Base-by-base conservation (phyloP, 2,797 vertebrate species). In the Hydrocynus forskahlii region DNA sequence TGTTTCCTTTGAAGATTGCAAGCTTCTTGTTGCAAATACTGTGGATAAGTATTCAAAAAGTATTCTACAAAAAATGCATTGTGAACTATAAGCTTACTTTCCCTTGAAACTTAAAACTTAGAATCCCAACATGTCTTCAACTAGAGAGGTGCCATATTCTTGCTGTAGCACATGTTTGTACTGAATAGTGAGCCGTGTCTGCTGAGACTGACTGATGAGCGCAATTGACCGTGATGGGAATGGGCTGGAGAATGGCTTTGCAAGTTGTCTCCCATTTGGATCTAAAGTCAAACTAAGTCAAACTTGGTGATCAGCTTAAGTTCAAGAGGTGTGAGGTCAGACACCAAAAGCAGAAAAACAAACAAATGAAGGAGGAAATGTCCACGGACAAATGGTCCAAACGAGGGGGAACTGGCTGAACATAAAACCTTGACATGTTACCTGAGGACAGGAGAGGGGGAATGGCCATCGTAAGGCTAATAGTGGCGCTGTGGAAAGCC, bases 381-480 rank as follows among this genome's bases (percentile, higher is more conserved):
- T 85, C 85, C 19, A 74, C 81, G 64, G 77, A 85, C 92, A 93
- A 93, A 94, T 93, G 93, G 91, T 75, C 86, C 88, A 84, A 87
- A 89, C 84, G 88, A 86, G 81, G 87, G 85, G 38, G 82, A 76
- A 67, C 66, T 69, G 73, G 6, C 81, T 73, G 40, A 79, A 85
- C 78, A 83, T 81, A 19, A 76, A 14, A 75, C 2, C 23, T 52
- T 40, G 21, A 78, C 78, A 66, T 38, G 19, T 90, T 86, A 88
- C 87, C 88, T 88, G 87, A 86, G 87, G 83, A 85, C 78, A 84
- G 0, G 21, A 88, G 76, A 35, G 63, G 89, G 62, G 75, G 83
- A 87, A 89, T 5, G 63, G 83, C 90, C 89, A 79, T 81, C 76
- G 52, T 82, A 87, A 87, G 82, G 23, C 79, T 79, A 12, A 62